These are phyloP conservation scores for Gari tellinella DNA, from an alignment of 2,888 invertebrate genomes.

Conservation along the genomic window DNA sequence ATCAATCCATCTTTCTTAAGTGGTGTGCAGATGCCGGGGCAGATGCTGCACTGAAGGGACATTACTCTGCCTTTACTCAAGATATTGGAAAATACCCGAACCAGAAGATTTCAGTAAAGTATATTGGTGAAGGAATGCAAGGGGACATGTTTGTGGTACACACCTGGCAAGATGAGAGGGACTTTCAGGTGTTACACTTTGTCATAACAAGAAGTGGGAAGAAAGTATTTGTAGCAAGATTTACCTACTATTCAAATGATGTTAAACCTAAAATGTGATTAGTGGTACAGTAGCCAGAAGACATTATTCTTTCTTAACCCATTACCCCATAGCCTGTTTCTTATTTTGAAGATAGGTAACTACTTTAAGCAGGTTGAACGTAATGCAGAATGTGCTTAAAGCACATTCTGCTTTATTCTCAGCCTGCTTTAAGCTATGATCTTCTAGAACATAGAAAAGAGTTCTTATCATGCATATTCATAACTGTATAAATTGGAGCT, in stretches of 20 bases:
- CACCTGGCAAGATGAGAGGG: constrained; percentile 50
- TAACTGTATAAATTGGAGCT: no score
- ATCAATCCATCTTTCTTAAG: constrained; percentile 54
- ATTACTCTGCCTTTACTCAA: constrained; percentile 32
- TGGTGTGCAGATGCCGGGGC: constrained; percentile 61
- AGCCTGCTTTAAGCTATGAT: no score
- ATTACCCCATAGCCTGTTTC: no score
- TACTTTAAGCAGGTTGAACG: no score
- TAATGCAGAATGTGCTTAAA: no score
- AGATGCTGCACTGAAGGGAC: constrained; percentile 46
- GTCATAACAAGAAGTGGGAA: constrained; percentile 33
- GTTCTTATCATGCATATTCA: no score
- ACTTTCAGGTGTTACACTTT: constrained; percentile 33
- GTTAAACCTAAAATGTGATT: constrained; percentile 25
- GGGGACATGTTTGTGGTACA: constrained; percentile 36
- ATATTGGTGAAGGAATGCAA: constrained; percentile 53
- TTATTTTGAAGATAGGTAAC: no score
- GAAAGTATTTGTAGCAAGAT: constrained; percentile 40
- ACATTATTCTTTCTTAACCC: no score
- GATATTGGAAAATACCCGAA: constrained; percentile 52
- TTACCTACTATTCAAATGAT: constrained; percentile 24
- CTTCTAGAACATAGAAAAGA: no score
- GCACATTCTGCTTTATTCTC: no score
- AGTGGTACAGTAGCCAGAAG: neutral
- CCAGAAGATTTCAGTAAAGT: constrained; percentile 32